These are phyloP conservation scores for Pristionchus maxplancki DNA, from an alignment of 2,888 invertebrate species.

Conservation along the genomic window DNA sequence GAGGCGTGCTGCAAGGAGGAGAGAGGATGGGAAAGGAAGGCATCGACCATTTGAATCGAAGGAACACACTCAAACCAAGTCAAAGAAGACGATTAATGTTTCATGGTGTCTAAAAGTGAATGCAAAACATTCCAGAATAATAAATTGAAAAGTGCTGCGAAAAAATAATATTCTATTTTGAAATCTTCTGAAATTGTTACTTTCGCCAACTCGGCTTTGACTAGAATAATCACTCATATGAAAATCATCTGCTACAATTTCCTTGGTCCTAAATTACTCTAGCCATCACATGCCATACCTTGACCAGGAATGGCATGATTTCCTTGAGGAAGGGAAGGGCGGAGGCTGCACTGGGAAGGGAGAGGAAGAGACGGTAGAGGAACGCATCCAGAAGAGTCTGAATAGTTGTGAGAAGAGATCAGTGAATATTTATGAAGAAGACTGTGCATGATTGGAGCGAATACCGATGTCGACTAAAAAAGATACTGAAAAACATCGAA, in stretches of 20 bases:
- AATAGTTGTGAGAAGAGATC: background rate
- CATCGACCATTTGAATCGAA: background rate
- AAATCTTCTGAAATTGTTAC: too few relatives aligned
- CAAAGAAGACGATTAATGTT: background rate
- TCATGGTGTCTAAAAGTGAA: background rate
- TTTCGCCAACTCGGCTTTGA: too few relatives aligned
- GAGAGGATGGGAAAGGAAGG: background rate
- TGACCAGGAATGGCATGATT: constrained; percentile 53
- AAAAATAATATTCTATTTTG: too few relatives aligned
- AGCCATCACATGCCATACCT: constrained; percentile 49
- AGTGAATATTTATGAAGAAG: background rate
- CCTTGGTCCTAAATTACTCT: too few relatives aligned
- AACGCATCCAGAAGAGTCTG: constrained; percentile 35
- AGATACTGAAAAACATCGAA: background rate
- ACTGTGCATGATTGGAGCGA: background rate
- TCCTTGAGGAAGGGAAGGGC: constrained; percentile 54
- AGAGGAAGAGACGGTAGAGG: constrained; percentile 44
- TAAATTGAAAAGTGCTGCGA: background rate
- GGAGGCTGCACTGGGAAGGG: background rate
- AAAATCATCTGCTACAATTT: too few relatives aligned
- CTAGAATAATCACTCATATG: too few relatives aligned
- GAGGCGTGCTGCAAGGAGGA: constrained; percentile 55
- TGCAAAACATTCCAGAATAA: background rate
- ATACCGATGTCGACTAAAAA: background rate
- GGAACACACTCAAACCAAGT: background rate